phyloP scores from a whole-genome alignment of 1,140 invertebrate genomes.

The Drosophila leontia region DNA sequence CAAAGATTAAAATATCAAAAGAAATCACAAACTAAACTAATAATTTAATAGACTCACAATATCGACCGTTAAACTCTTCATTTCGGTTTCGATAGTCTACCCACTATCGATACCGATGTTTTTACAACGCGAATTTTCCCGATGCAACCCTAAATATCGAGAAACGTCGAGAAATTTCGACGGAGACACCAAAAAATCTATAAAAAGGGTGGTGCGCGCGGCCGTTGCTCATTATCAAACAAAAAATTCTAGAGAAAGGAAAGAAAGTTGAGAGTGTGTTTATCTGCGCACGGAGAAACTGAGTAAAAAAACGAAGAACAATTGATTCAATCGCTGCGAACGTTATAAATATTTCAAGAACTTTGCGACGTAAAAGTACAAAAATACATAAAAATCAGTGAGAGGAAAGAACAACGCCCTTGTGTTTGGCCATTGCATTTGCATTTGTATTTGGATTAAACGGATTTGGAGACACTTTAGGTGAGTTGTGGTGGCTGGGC shows the following conservation, averaged over 20 bases:
- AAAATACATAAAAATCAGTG: conserved; percentile 2
- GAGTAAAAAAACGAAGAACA: conserved; percentile 28
- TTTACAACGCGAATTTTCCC: conserved; percentile 6
- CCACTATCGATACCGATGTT: background rate
- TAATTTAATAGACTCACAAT: background rate
- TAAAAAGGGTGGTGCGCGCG: conserved; percentile 34
- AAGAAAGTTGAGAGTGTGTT: conserved; percentile 27
- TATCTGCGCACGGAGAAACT: conserved; percentile 7
- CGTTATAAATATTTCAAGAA: conserved; percentile 20
- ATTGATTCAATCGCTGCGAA: conserved; percentile 35
- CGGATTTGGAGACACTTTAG: conserved; percentile 11
- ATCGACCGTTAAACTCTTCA: background rate
- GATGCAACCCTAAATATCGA: conserved; percentile 57
- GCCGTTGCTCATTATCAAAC: conserved; percentile 39
- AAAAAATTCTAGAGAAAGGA: conserved; percentile 22
- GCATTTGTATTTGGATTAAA: conserved; percentile 18
- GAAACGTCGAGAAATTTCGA: conserved; percentile 70
- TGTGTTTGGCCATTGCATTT: conserved; percentile 10
- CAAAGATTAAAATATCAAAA: no score
- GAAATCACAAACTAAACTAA: no score
- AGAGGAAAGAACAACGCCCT: conserved; percentile 8
- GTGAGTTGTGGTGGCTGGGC: conserved; percentile 4
- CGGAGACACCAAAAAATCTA: conserved; percentile 52
- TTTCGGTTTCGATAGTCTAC: no score
- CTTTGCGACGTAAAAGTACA: conserved; percentile 5